Evolutionary conservation across 2,113 vertebrate genomes (phyloP).

Genomic region (Perca fluviatilis): DNA sequence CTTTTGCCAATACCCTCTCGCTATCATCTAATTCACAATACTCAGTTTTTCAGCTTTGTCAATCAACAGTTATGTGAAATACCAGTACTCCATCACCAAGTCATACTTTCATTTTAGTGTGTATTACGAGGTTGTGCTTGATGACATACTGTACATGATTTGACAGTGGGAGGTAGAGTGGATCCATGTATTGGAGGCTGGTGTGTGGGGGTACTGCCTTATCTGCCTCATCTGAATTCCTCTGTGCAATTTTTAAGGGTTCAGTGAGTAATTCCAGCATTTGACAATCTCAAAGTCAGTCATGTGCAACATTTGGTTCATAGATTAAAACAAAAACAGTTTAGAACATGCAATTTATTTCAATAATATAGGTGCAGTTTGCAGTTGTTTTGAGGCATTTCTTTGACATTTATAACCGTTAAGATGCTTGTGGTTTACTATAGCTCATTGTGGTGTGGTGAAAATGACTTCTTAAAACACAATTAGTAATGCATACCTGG

Average conservation of each 20-base stretch:
- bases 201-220: not conserved
- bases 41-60: not conserved
- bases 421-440: not conserved
- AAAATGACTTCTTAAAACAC: not conserved
- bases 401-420: not conserved
- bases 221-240: slow-evolving; percentile 44
- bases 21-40: not conserved
- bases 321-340: not conserved
- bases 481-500: not conserved
- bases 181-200: not conserved
- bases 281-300: slow-evolving; percentile 15
- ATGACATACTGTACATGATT: not conserved
- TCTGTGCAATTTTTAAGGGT: slow-evolving; percentile 21
- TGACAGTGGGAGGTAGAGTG: not conserved
- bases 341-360: slow-evolving; percentile 4
- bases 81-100: not conserved
- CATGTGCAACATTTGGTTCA: slow-evolving; percentile 20
- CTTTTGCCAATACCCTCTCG: not conserved
- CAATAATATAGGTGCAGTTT: not conserved
- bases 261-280: slow-evolving; percentile 19
- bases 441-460: not conserved
- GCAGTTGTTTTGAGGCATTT: not conserved
- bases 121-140: not conserved
- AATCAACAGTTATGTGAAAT: not conserved
- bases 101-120: not conserved